These are phyloP conservation scores for Cerceris rybyensis DNA, from an alignment of 2,888 invertebrate genomes.

Conservation along the genomic window DNA sequence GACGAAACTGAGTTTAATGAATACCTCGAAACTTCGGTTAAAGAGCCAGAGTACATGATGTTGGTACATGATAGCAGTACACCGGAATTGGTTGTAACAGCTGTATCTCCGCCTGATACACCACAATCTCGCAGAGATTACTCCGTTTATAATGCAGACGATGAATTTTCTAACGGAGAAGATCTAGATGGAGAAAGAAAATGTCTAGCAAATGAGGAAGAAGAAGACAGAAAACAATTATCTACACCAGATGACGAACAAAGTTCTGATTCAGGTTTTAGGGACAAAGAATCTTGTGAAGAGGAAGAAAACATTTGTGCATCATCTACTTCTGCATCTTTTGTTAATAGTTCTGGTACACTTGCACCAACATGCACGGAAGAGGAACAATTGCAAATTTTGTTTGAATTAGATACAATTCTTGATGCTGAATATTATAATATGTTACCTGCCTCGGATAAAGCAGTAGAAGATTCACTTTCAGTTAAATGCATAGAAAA, in stretches of 20 bases:
- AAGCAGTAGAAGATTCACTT: slow-evolving; percentile 33
- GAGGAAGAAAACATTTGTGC: slow-evolving; percentile 77
- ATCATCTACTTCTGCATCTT: slow-evolving; percentile 50
- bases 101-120: slow-evolving; percentile 66
- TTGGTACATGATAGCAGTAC: slow-evolving; percentile 25
- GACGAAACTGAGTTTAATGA: slow-evolving; percentile 64
- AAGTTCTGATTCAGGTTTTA: slow-evolving; percentile 83
- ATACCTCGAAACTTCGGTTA: slow-evolving; percentile 54
- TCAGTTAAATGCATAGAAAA: slow-evolving; percentile 20
- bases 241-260: slow-evolving; percentile 82
- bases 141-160: slow-evolving; percentile 69
- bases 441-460: slow-evolving; percentile 68
- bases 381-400: slow-evolving; percentile 77
- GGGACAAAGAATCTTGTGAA: slow-evolving; percentile 82
- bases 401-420: slow-evolving; percentile 78
- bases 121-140: slow-evolving; percentile 70
- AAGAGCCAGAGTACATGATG: slow-evolving; percentile 11
- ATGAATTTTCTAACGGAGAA: slow-evolving; percentile 71
- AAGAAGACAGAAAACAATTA: slow-evolving; percentile 81
- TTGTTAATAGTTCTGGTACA: slow-evolving; percentile 37
- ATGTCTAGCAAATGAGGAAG: slow-evolving; percentile 76
- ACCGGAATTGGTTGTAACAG: slow-evolving; percentile 55
- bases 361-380: slow-evolving; percentile 67
- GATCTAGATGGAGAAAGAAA: slow-evolving; percentile 66
- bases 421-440: slow-evolving; percentile 78